Evolutionary conservation across 2,888 invertebrate genomes (phyloP).

Genomic region (Hirtodrosophila histrioides): DNA sequence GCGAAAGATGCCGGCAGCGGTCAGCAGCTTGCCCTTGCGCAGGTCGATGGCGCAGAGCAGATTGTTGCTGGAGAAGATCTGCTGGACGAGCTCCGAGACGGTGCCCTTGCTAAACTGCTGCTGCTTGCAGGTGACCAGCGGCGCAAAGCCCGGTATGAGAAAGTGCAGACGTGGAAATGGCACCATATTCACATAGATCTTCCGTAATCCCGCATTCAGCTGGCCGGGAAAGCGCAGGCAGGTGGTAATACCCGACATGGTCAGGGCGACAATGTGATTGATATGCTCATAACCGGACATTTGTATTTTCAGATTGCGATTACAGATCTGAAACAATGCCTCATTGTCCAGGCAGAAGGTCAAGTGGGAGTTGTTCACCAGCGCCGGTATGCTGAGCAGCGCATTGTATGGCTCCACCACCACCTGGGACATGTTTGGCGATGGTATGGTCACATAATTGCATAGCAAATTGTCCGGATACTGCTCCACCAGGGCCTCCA

Average conservation of each 20-base stretch:
- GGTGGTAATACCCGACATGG: constrained; percentile 89
- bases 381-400: constrained; percentile 73
- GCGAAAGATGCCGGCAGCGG: constrained; percentile 90
- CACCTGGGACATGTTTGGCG: constrained; percentile 77
- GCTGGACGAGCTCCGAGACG: constrained; percentile 88
- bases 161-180: constrained; percentile 95
- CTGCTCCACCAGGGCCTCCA: constrained; percentile 89
- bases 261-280: constrained; percentile 81
- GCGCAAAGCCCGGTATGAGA: constrained; percentile 92
- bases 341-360: constrained; percentile 82
- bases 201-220: constrained; percentile 92
- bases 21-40: constrained; percentile 90
- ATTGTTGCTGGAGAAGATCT: constrained; percentile 91
- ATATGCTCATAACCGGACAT: constrained; percentile 75
- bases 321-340: constrained; percentile 81
- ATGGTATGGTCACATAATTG: constrained; percentile 87
- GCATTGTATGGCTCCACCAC: constrained; percentile 83
- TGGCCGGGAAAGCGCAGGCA: constrained; percentile 95
- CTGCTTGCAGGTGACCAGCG: constrained; percentile 84
- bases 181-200: constrained; percentile 96
- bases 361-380: constrained; percentile 76
- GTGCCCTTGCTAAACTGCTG: constrained; percentile 82
- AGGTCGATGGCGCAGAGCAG: constrained; percentile 93
- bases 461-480: constrained; percentile 90
- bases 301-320: constrained; percentile 71